Percentiles rank a stretch among this genome's conserved stretches.
These are phyloP conservation scores for Epizoanthus scotinus DNA, from an alignment of 92 coral and sea anemone genomes.

Conservation along the genomic window DNA sequence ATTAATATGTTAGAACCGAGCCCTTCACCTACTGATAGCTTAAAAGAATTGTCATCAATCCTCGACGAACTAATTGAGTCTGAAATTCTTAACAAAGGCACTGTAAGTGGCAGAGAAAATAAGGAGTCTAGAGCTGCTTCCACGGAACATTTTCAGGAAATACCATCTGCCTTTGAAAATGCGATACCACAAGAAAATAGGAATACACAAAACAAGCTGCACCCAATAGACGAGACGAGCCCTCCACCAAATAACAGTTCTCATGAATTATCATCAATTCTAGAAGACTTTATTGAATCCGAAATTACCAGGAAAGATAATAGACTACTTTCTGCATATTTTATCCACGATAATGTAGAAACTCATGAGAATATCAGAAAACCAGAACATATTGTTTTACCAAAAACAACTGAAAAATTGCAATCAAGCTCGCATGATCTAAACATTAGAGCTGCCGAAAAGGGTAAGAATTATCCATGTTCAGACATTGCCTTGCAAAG, in stretches of 20 bases:
- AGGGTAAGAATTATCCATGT: background rate
- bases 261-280: slow-evolving; percentile 25
- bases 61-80: slow-evolving; percentile 18
- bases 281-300: slow-evolving; percentile 30
- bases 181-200: background rate
- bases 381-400: background rate
- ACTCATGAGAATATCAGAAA: background rate
- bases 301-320: slow-evolving; percentile 16
- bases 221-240: background rate
- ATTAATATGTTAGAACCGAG: slow-evolving; percentile 6
- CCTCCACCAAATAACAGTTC: background rate
- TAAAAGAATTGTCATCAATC: slow-evolving; percentile 7
- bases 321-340: slow-evolving; percentile 9
- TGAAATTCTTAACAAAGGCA: background rate
- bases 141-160: background rate
- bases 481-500: background rate
- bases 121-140: background rate
- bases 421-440: background rate
- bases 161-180: background rate
- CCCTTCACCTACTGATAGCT: background rate
- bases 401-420: background rate
- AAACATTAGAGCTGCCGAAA: background rate
- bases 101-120: background rate
- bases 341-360: background rate
- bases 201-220: background rate